These are phyloP conservation scores for Butorides virescens DNA, from an alignment of 2,113 vertebrate species.

Conservation along the genomic window DNA sequence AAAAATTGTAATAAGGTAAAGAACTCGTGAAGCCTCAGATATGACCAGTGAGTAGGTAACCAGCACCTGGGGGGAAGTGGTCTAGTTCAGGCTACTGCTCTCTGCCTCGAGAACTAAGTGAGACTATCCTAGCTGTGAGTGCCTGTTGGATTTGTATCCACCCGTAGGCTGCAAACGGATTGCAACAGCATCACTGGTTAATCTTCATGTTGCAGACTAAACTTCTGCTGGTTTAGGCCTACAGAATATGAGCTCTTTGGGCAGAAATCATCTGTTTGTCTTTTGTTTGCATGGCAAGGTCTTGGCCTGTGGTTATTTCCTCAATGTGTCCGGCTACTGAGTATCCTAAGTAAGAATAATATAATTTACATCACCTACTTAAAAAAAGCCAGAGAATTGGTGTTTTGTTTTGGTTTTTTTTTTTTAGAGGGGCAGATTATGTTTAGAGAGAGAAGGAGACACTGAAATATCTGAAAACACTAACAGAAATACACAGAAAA, in stretches of 20 bases:
- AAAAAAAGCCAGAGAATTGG: neutral
- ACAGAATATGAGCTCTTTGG: neutral
- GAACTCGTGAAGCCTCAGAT: neutral
- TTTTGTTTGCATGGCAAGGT: neutral
- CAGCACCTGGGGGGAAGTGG: neutral
- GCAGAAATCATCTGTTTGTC: neutral
- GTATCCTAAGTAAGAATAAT: neutral
- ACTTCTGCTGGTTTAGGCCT: neutral
- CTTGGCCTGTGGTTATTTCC: neutral
- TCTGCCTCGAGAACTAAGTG: neutral
- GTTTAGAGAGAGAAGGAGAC: neutral
- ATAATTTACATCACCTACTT: neutral
- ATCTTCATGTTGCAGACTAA: neutral
- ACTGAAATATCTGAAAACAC: neutral
- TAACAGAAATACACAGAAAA: neutral
- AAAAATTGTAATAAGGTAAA: neutral
- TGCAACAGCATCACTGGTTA: neutral
- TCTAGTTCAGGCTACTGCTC: neutral
- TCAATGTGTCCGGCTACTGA: neutral
- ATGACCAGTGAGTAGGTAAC: neutral
- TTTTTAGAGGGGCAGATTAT: neutral
- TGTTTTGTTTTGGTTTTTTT: neutral
- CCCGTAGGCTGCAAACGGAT: neutral
- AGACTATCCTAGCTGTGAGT: neutral
- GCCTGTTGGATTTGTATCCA: neutral